phyloP scores from a whole-genome alignment of 2,113 vertebrate genomes.

The Ardeotis arabs region DNA sequence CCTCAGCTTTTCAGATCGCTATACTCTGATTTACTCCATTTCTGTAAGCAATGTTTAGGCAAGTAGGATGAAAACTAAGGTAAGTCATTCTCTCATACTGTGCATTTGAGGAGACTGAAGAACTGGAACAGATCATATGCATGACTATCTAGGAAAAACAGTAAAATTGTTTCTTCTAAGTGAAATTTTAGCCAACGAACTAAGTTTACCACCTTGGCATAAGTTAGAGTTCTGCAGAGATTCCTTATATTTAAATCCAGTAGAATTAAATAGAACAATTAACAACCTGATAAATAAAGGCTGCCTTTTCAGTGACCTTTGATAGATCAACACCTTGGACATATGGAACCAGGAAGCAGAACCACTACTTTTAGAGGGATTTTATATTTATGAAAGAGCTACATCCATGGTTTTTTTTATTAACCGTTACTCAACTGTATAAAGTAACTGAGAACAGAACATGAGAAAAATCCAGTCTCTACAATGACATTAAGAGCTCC shows the following conservation, averaged over 20 bases:
- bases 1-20: fast-evolving
- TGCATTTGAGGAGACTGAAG: background rate
- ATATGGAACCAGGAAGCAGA: background rate
- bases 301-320: background rate
- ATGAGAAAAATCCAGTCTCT: background rate
- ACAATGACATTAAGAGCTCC: background rate
- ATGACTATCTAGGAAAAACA: background rate
- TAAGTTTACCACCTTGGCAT: background rate
- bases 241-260: background rate
- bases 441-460: background rate
- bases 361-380: fast-evolving
- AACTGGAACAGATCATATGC: background rate
- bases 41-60: background rate
- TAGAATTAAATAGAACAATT: background rate
- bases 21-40: background rate
- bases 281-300: background rate
- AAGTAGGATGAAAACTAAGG: background rate
- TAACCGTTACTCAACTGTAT: background rate
- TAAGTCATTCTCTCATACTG: background rate
- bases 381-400: background rate
- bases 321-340: background rate
- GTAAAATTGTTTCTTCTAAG: background rate
- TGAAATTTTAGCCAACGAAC: background rate
- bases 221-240: background rate
- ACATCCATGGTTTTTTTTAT: background rate